Evolutionary conservation across 2,113 vertebrate species (phyloP).

Genomic region (Brachypteracias leptosomus): DNA sequence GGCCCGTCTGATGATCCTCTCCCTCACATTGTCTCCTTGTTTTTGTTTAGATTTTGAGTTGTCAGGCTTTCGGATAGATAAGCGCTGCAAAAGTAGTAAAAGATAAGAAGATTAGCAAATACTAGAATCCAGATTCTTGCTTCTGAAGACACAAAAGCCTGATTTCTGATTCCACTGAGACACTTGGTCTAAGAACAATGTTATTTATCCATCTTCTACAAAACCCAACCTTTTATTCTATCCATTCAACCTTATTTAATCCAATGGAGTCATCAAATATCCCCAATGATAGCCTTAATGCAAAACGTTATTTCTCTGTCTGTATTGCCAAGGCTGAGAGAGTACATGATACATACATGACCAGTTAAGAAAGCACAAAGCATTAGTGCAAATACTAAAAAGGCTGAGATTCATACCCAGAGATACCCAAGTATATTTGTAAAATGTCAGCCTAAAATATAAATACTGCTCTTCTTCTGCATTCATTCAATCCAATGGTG

Average conservation of each 20-base stretch:
- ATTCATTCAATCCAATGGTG: not conserved
- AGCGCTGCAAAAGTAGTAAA: constrained; percentile 77
- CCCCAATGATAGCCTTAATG: not conserved
- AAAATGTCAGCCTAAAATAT: not conserved
- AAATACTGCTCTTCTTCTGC: not conserved
- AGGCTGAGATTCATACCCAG: not conserved
- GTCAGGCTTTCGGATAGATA: constrained; percentile 83
- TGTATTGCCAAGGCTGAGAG: not conserved
- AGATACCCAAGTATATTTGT: not conserved
- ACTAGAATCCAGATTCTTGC: not conserved
- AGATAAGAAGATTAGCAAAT: not conserved
- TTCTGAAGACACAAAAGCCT: not conserved
- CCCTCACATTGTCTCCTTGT: constrained; percentile 87
- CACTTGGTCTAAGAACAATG: not conserved
- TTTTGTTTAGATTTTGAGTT: constrained; percentile 78
- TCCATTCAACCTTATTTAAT: not conserved
- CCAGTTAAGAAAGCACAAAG: not conserved
- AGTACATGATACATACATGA: not conserved
- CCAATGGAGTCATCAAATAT: not conserved
- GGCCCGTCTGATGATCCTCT: constrained; percentile 92
- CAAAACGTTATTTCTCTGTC: not conserved
- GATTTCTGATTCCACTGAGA: not conserved
- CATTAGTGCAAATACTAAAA: not conserved
- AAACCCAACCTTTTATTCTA: not conserved
- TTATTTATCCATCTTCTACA: not conserved